Evolutionary conservation across 1,140 invertebrate genomes (phyloP).

Genomic region (Drosophila pseudoobscura): DNA sequence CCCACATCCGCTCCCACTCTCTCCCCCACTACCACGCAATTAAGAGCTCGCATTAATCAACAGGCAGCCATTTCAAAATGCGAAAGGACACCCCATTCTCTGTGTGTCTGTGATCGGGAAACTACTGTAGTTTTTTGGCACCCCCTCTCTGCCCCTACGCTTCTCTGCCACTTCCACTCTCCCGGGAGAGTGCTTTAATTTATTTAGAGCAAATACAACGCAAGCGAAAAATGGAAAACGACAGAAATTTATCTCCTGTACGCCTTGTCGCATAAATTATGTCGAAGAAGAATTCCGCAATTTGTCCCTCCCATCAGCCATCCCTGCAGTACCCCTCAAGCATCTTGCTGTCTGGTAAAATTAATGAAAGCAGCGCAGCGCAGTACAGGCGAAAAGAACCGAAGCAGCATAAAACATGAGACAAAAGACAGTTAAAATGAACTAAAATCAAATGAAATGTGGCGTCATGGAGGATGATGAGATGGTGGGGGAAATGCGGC

Average conservation of each 20-base stretch:
- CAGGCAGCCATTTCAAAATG: slow-evolving; percentile 42
- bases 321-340: neutral
- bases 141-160: slow-evolving; percentile 1
- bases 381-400: slow-evolving; percentile 64
- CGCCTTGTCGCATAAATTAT: slow-evolving; percentile 81
- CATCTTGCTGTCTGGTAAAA: slow-evolving; percentile 35
- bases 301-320: neutral
- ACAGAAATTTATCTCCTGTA: slow-evolving; percentile 79
- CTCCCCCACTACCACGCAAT: slow-evolving; percentile 42
- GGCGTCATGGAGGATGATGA: slow-evolving; percentile 7
- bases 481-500: slow-evolving; percentile 7
- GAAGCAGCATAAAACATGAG: slow-evolving; percentile 74
- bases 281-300: slow-evolving; percentile 40
- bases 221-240: slow-evolving; percentile 79
- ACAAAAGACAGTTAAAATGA: slow-evolving; percentile 81
- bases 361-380: slow-evolving; percentile 57
- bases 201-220: slow-evolving; percentile 78
- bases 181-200: slow-evolving; percentile 63
- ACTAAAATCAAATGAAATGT: slow-evolving; percentile 82
- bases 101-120: too few relatives aligned
- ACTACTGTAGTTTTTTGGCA: slow-evolving; percentile 14
- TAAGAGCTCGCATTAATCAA: slow-evolving; percentile 76
- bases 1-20: neutral
- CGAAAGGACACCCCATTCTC: neutral
- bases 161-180: neutral